Base-by-base conservation (phyloP, 1,140 invertebrate genomes). In the Paraescarpia echinospica region DNA sequence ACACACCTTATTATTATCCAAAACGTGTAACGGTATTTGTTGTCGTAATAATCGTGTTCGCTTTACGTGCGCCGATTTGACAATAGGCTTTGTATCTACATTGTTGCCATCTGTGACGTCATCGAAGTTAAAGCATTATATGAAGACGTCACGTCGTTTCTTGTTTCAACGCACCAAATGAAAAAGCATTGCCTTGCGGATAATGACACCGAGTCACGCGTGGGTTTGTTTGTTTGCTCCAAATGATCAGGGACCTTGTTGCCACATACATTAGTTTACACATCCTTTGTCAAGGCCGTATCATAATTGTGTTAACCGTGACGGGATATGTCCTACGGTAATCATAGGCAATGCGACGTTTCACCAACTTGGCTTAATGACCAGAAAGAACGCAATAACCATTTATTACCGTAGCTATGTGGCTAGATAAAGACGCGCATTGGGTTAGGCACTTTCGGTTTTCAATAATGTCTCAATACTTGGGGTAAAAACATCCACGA, bases 21-120 rank as follows among this genome's bases (percentile, higher is more conserved):
- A 77, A 77, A 77, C 4, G 59, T 77, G 59, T 77, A 77, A 77
- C 59, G 59, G 59, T 77, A 77, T 77, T 77, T 77, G 59, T 77
- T 77, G 59, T 77, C 59, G 59, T 77, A 77, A 77, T 77, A 77
- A 77, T 77, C 59, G 59, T 77, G 59, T 77, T 77, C 59, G 59
- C 59, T 22, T 77, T 77, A 77, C 59, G 59, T 77, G 59, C 59
- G 59, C 59, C 59, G 59, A 22, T 77, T 77, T 77, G 59, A 77
- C 59, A 77, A 77, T 77, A 27, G 59, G 59, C 59, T 77, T 77
- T 77, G 59, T 77, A 77, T 41, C 59, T 18, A 77, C 59, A 77
- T 77, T 77, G 59, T 77, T 77, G 59, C 59, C 59, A 77, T 77
- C 59, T 77, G 59, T 77, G 59, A 77, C 59, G 59, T 77, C 59